Evolutionary conservation across 2,888 invertebrate species (phyloP).

Genomic region (Clivina fossor): DNA sequence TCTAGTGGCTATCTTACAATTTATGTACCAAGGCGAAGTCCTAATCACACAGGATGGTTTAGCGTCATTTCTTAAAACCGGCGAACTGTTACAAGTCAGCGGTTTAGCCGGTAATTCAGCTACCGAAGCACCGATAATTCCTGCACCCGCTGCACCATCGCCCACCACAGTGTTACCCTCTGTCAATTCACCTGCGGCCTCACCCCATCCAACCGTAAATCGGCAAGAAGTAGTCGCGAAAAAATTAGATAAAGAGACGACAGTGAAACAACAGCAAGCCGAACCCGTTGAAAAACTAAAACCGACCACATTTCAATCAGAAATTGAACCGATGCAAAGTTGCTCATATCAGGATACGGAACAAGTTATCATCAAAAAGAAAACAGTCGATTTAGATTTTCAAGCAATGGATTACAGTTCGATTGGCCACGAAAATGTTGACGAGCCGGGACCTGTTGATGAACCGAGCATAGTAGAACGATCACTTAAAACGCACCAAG

Average conservation of each 20-base stretch:
- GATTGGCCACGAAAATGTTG: conserved; percentile 14
- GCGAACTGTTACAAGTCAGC: conserved; percentile 67
- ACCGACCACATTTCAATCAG: conserved; percentile 10
- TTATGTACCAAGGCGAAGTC: conserved; percentile 74
- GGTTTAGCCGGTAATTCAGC: conserved; percentile 56
- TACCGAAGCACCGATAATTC: neutral
- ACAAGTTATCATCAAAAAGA: conserved; percentile 22
- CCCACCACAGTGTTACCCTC: conserved; percentile 13
- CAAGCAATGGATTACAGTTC: conserved; percentile 25
- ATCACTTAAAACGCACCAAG: conserved; percentile 29
- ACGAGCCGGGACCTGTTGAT: conserved; percentile 20
- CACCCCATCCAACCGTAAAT: conserved; percentile 16
- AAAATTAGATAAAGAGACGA: neutral
- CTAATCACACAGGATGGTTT: conserved; percentile 68
- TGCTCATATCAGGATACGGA: conserved; percentile 23
- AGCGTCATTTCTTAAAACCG: conserved; percentile 67
- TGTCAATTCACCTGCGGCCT: too few species aligned
- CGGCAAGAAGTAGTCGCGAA: too few species aligned
- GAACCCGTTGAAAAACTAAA: neutral
- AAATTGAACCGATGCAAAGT: conserved; percentile 23
- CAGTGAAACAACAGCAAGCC: conserved; percentile 20
- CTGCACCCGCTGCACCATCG: neutral
- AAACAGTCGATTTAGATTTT: conserved; percentile 20
- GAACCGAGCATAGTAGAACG: conserved; percentile 31
- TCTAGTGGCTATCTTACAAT: conserved; percentile 66